Conservation (phyloP, 2,113 vertebrate genomes). For the Fukomys damarensis region DNA sequence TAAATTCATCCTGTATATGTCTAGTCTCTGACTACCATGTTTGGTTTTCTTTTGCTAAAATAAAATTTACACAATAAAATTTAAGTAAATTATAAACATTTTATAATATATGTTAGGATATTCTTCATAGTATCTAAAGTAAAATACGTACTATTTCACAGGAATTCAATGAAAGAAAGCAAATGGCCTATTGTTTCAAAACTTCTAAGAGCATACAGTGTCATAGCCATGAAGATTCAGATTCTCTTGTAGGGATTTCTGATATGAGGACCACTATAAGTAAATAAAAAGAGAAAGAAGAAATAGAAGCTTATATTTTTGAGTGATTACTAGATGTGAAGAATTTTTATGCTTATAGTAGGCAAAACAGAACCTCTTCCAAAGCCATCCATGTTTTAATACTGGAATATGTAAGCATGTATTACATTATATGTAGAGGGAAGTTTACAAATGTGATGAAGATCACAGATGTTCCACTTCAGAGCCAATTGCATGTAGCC, state of each 20-base stretch:
- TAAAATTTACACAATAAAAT: background rate
- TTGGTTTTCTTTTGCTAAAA: background rate
- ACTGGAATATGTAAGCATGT: background rate
- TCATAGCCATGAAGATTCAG: background rate
- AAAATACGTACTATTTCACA: background rate
- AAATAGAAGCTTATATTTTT: background rate
- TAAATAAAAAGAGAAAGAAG: background rate
- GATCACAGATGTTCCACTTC: background rate
- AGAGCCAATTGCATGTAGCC: too few species aligned
- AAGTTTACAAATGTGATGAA: background rate
- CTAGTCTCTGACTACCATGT: background rate
- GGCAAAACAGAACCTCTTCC: background rate
- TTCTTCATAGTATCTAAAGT: background rate
- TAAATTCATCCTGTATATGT: background rate
- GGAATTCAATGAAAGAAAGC: background rate
- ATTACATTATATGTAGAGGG: background rate
- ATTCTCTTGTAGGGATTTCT: background rate
- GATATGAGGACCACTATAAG: background rate
- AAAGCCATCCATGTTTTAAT: background rate
- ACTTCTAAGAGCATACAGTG: background rate
- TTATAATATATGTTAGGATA: background rate
- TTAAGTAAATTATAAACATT: background rate
- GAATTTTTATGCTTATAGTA: background rate
- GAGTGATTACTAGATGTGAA: background rate
- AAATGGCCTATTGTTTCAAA: background rate